Conservation (phyloP, 2,797 vertebrate genomes). For the Fistularia tabacaria region DNA sequence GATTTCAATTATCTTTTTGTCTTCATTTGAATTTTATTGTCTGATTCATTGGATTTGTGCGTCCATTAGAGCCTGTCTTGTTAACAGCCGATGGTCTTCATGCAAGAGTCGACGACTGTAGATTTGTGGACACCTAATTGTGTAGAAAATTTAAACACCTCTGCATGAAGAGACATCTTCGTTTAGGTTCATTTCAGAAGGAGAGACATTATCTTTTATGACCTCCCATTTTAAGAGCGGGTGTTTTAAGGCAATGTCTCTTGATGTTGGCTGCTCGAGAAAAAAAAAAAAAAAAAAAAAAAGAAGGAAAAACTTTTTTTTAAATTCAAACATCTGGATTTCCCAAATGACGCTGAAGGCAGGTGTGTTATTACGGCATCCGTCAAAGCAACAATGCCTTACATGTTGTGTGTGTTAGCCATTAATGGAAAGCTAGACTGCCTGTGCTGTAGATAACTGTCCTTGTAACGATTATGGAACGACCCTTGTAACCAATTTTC, state of each 20-base stretch:
- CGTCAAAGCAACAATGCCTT: slow-evolving; percentile 13
- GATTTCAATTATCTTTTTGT: slow-evolving; percentile 19
- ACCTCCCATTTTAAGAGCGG: slow-evolving; percentile 9
- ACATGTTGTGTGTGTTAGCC: not conserved
- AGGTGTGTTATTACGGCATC: slow-evolving; percentile 24
- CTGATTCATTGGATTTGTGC: slow-evolving; percentile 33
- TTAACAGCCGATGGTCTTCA: slow-evolving; percentile 49
- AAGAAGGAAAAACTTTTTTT: slow-evolving; percentile 5
- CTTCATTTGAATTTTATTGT: slow-evolving; percentile 30
- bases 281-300: not conserved
- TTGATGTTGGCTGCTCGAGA: slow-evolving; percentile 31
- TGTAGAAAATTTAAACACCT: slow-evolving; percentile 31
- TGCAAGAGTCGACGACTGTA: slow-evolving; percentile 30
- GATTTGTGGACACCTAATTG: slow-evolving; percentile 31
- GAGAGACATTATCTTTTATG: slow-evolving; percentile 37
- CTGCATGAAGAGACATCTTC: slow-evolving; percentile 53
- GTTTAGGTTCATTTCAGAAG: slow-evolving; percentile 38
- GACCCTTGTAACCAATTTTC: slow-evolving; percentile 38
- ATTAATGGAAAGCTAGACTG: slow-evolving; percentile 4
- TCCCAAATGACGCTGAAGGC: slow-evolving; percentile 21
- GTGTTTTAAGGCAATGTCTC: slow-evolving; percentile 30
- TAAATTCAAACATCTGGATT: slow-evolving; percentile 9
- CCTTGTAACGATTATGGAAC: slow-evolving; percentile 18
- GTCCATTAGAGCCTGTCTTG: slow-evolving; percentile 34
- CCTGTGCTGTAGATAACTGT: slow-evolving; percentile 14